Evolutionary conservation across 1,140 invertebrate species (phyloP).

Genomic region (Bombus impatiens): DNA sequence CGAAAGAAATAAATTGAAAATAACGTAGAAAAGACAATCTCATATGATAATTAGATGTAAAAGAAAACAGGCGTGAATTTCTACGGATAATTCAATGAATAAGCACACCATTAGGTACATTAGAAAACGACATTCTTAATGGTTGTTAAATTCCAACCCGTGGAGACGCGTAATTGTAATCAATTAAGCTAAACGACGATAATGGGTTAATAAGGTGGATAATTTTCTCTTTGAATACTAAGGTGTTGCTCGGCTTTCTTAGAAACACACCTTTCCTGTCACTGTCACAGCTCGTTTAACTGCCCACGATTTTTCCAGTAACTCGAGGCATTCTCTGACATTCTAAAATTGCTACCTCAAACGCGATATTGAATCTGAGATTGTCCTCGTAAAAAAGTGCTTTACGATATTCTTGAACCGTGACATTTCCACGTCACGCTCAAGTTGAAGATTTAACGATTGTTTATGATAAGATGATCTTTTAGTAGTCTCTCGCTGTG

Average conservation of each 20-base stretch:
- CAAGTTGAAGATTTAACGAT: background rate
- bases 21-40: background rate
- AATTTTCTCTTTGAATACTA: background rate
- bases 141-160: background rate
- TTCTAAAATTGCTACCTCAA: slow-evolving; percentile 3
- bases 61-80: background rate
- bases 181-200: slow-evolving; percentile 13
- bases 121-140: background rate
- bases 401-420: slow-evolving; percentile 31
- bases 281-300: background rate
- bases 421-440: slow-evolving; percentile 9
- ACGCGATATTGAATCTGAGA: background rate
- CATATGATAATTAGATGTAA: background rate
- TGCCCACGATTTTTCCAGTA: background rate
- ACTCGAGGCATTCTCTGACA: background rate
- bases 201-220: slow-evolving; percentile 31
- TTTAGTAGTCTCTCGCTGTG: background rate
- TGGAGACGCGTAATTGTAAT: background rate
- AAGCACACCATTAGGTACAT: background rate
- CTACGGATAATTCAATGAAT: background rate
- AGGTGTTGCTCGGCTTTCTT: background rate
- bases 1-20: background rate
- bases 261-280: background rate
- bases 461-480: slow-evolving; percentile 5
- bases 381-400: slow-evolving; percentile 1